A percentile compares a stretch with the other conserved stretches of the same genome.
phyloP scores from a whole-genome alignment of 2,888 invertebrate species.

The Cacoxenus indagator region DNA sequence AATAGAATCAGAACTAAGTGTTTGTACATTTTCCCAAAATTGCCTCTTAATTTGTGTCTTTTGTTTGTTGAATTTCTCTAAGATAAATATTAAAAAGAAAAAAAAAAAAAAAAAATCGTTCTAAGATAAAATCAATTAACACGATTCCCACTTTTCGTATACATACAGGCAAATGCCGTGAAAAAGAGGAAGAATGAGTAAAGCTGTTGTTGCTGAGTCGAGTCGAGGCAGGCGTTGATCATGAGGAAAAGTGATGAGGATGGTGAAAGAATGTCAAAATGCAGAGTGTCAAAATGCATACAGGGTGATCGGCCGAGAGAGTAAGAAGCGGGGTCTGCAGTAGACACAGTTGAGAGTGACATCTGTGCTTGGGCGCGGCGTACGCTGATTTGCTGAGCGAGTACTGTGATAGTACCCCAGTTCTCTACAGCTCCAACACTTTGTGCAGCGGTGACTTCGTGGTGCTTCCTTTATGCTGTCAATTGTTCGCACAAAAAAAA shows the following conservation, averaged over 20 bases:
- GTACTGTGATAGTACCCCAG: no score
- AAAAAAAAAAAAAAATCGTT: no score
- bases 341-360: no score
- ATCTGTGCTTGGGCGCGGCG: neutral
- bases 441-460: neutral
- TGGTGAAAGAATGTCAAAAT: neutral
- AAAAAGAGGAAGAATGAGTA: constrained; percentile 4
- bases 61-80: neutral
- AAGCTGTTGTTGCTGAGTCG: constrained; percentile 18
- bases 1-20: neutral
- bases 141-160: constrained; percentile 46
- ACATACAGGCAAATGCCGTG: constrained; percentile 18
- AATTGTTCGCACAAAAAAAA: neutral
- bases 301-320: neutral
- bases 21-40: neutral
- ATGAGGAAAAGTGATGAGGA: neutral
- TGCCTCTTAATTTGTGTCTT: constrained; percentile 30
- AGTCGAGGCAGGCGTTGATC: constrained; percentile 8
- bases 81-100: no score
- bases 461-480: neutral
- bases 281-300: neutral
- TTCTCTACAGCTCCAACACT: neutral
- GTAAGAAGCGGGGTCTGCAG: no score
- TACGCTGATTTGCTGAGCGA: neutral
- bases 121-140: constrained; percentile 47